Evolutionary conservation across 1,140 invertebrate genomes (phyloP), one percentile per base, ranked within the genome.

Genomic region (Ceratoteleas bidentatus): DNA sequence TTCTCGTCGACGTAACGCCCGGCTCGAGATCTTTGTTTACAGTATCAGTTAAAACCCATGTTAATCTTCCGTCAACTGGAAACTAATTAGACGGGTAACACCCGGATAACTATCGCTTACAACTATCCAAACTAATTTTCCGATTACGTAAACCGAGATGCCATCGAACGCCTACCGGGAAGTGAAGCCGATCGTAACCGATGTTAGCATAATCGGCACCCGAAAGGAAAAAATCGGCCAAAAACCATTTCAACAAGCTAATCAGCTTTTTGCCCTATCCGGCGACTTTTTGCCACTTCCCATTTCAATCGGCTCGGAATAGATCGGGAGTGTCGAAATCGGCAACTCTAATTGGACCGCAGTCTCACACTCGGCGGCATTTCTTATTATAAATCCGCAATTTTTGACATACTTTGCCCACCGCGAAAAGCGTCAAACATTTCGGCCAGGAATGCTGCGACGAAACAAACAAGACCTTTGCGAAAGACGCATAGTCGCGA

Each of bases 391-490:
- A 54, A 81, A 52, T 53, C 32, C 6, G 10, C 16, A 65, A 61
- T 75, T 53, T 65, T 70, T 65, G 47, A 74, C 62, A 80, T 80
- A 64, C 64, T 47, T 74, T 43, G 5, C 43, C 36, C 62, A 54
- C 33, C 53, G 66, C 36, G 78, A 81, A 81, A 81, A 75, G 65
- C 70, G 65, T 49, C 50, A 81, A 64, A 76, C 61, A 76, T 65
- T 81, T 77, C 66, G 79, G 40, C 56, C 57, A 77, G 62, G 66
- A 68, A 76, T 82, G 73, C 40, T 62, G 72, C 65, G 36, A 53
- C 32, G 65, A 24, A 66, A 81, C 45, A 76, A 75, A 77, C 62
- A 68, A 66, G 73, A 82, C 60, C 72, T 79, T 83, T 79, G 72
- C 75, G 75, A 78, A 78, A 83, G 69, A 81, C 62, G 53, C 11